Evolutionary conservation across 2,888 invertebrate species (phyloP).

Genomic region (Acutogordius australiensis): DNA sequence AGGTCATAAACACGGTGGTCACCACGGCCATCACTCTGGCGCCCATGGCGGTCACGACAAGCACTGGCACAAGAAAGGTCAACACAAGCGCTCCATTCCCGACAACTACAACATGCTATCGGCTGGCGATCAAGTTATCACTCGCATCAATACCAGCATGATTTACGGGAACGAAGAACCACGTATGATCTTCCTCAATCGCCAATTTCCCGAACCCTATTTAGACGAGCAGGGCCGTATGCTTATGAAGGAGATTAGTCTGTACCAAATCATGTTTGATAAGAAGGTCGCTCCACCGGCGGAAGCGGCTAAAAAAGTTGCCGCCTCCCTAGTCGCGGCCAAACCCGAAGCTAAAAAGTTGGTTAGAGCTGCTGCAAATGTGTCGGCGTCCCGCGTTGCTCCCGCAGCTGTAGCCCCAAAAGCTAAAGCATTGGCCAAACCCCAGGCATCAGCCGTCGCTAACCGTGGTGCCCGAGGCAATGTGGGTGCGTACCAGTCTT

Average conservation of each 20-base stretch:
- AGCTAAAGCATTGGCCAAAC: no score
- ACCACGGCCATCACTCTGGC: not conserved
- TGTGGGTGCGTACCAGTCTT: no score
- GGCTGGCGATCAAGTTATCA: not conserved
- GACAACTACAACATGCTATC: not conserved
- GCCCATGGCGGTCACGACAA: not conserved
- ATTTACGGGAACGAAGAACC: not conserved
- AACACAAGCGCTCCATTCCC: not conserved
- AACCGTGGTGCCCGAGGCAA: no score
- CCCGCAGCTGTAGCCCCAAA: no score
- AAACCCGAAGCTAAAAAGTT: no score
- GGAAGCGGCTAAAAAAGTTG: no score
- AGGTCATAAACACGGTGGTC: conserved; percentile 7
- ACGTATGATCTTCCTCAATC: not conserved
- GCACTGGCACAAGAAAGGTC: not conserved
- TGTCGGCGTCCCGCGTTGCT: no score
- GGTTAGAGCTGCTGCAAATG: no score
- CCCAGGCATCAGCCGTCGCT: no score
- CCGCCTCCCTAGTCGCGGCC: no score
- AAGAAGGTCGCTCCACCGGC: no score
- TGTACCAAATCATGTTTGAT: not conserved
- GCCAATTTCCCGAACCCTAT: not conserved
- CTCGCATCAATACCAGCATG: not conserved
- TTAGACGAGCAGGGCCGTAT: not conserved
- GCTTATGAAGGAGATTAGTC: not conserved